Evolutionary conservation across 2,888 invertebrate species (phyloP), one percentile per base, ranked within the genome.

Genomic region (Cephus spinipes): DNA sequence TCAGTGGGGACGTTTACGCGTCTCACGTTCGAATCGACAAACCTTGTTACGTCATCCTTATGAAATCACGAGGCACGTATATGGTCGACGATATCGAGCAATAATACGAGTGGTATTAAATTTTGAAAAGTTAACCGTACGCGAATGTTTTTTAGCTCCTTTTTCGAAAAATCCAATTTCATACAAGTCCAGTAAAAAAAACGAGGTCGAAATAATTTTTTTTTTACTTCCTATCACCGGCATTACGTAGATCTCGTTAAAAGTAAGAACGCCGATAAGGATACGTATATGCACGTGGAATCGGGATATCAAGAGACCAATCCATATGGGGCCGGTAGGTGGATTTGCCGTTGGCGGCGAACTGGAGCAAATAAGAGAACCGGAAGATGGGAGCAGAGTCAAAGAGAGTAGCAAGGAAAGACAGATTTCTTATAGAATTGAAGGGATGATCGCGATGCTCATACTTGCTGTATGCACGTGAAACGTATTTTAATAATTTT

Each of bases 401-500:
- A 74, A 68, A 34, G 31, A 15, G 74, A 32, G 68, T 31, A 11
- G 33, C 12, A 73, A 32, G 23, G 9, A 55, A 55, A 23, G 55
- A 23, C 23, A 55, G 55, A 55, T 55, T 55, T 9, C 23, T 15
- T 15, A 55, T 0, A 23, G 55, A 15, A 55, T 23, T 0, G 9
- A 55, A 30, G 69, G 68, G 74, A 74, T 35, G 23, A 35, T 12
- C 2, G 71, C 71, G 71, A 71, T 73, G 32, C 74, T 74, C 33
- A 77, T 77, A 55, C 71, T 77, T 75, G 40, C 55, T 23, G n/a
- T 74, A 36, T 77, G 35, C 75, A 31, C 55, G 55, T 69, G 40
- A 69, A 23, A 36, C 55, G 75, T 55, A 77, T 77, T 69, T 77
- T 75, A 77, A 77, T 77, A 55, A 77, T 75, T 77, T 74, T 55